Evolutionary conservation across 2,888 invertebrate genomes (phyloP), one percentile per base, ranked within the genome.

Genomic region (Heteropelma amictum): DNA sequence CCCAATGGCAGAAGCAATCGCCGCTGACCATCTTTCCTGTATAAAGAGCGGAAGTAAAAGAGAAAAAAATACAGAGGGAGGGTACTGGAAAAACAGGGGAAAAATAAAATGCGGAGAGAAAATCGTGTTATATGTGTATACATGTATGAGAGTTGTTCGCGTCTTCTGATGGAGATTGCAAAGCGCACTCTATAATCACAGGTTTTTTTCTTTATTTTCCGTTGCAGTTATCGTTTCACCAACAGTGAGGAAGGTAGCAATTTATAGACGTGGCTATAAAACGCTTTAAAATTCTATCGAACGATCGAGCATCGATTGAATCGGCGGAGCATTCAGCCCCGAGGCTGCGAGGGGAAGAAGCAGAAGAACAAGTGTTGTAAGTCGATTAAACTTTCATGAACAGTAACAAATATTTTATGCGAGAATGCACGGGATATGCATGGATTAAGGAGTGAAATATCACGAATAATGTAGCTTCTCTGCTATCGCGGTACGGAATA

Each of bases 251-350:
- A 67, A 56, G 51, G 49, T 47, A 38, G 49, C 61, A 75, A 75
- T 75, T 75, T 75, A 75, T 75, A 71, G 75, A 75, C 56, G 75
- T 40, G 33, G 67, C 75, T 51, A 75, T 67, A 67, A 75, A 67
- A 71, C 75, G n/a, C 14, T 71, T 71, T 75, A 65, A 75, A 67
- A 75, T 75, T 68, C 51, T 71, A 75, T 67, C 75, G 67, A 71
- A 63, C 71, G 51, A 58, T 75, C 74, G 61, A 67, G 47, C 28
- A 53, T 53, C 75, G 67, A 75, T 58, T 75, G 56, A 63, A n/a
- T n/a, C n/a, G n/a, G 14, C 61, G 35, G 23, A 61, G 58, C 49
- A 56, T 58, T 63, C 61, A 38, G 63, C 38, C 67, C 12, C 33
- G 35, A 28, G 14, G 23, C 23, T 3, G 21, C 63, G 38, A 38